These are phyloP conservation scores for Australoheros scitulus DNA, from an alignment of 2,113 vertebrate genomes.

Conservation along the genomic window DNA sequence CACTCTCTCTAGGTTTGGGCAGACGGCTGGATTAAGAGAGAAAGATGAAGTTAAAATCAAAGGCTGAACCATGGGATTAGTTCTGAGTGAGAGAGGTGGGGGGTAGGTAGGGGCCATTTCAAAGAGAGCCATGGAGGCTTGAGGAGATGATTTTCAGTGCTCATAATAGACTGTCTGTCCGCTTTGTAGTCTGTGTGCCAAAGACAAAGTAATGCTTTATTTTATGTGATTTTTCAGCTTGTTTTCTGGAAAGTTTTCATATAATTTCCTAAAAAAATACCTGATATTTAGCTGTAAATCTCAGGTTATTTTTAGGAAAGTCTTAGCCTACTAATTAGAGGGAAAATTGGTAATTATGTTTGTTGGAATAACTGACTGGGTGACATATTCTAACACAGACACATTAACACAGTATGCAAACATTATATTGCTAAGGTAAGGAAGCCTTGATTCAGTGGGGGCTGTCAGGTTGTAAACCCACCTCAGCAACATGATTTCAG, in stretches of 20 bases:
- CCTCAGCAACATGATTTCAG: no score
- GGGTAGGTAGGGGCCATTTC: neutral
- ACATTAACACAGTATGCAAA: neutral
- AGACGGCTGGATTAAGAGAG: slow-evolving; percentile 52
- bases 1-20: slow-evolving; percentile 11
- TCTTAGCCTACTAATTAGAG: neutral
- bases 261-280: neutral
- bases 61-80: slow-evolving; percentile 67
- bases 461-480: no score
- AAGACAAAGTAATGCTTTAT: neutral
- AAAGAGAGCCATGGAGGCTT: slow-evolving; percentile 16
- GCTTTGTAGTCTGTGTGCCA: neutral
- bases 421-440: neutral
- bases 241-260: neutral
- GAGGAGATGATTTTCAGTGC: slow-evolving; percentile 15
- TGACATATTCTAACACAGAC: neutral
- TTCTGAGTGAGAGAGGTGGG: slow-evolving; percentile 3
- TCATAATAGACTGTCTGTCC: slow-evolving; percentile 20
- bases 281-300: neutral
- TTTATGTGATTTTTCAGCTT: neutral
- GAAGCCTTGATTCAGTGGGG: neutral
- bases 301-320: neutral
- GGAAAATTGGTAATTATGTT: neutral
- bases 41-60: slow-evolving; percentile 71
- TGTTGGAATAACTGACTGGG: neutral